Evolutionary conservation across 2,797 vertebrate genomes (phyloP).

Genomic region (Bradypus variegatus): DNA sequence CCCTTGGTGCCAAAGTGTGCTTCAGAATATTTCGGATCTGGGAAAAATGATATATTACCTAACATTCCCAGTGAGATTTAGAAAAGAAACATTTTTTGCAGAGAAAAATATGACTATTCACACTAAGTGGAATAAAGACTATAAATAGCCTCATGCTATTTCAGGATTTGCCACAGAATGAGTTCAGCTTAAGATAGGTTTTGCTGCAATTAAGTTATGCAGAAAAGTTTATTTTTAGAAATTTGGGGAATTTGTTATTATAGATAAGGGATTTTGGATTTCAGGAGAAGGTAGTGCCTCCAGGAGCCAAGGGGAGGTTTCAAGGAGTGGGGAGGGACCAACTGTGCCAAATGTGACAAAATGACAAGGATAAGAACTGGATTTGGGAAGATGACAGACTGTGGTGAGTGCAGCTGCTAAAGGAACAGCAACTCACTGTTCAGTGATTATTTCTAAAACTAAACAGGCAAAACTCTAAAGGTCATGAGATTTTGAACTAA

Average conservation of each 20-base stretch:
- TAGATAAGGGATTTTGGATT: neutral
- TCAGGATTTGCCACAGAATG: neutral
- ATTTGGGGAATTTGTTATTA: neutral
- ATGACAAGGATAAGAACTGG: neutral
- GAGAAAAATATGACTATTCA: constrained; percentile 9
- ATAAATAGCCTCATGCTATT: neutral
- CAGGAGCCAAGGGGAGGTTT: neutral
- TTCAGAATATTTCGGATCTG: constrained; percentile 30
- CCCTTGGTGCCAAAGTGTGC: neutral
- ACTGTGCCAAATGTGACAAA: neutral
- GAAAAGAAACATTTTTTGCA: constrained; percentile 6
- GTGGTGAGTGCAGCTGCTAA: neutral
- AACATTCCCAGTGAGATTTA: neutral
- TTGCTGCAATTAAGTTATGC: neutral
- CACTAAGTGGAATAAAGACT: neutral
- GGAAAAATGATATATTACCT: neutral
- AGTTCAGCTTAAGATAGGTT: neutral
- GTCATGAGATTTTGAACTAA: neutral
- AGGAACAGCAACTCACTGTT: neutral
- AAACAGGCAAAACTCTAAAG: neutral
- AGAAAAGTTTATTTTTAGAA: neutral
- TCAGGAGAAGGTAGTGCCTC: neutral
- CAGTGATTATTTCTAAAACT: neutral
- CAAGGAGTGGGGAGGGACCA: neutral
- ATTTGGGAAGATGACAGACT: neutral